phyloP scores from a whole-genome alignment of 2,797 vertebrate genomes.

The Sebastes vulpes region DNA sequence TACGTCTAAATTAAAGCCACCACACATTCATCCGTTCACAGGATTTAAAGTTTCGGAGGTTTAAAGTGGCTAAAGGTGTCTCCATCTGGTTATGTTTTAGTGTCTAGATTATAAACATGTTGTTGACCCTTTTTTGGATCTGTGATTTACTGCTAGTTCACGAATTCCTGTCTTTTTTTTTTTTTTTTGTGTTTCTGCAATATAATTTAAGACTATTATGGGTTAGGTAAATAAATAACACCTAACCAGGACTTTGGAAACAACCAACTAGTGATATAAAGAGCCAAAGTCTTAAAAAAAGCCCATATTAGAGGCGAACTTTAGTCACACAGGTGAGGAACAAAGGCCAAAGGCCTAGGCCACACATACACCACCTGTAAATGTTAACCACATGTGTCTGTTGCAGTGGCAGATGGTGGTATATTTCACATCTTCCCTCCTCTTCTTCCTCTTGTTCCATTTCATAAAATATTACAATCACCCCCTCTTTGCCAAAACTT shows the following conservation, averaged over 20 bases:
- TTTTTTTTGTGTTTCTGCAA: neutral
- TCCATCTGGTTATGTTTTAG: neutral
- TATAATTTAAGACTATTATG: neutral
- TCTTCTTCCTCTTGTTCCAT: constrained; percentile 15
- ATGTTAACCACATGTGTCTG: constrained; percentile 51
- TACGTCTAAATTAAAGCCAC: neutral
- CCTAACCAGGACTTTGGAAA: neutral
- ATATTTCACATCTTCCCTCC: neutral
- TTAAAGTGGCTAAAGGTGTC: neutral
- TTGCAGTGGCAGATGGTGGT: neutral
- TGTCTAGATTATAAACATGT: neutral
- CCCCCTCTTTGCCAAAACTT: neutral
- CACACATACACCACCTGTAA: constrained; percentile 41
- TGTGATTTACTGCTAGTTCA: neutral
- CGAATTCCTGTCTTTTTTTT: neutral
- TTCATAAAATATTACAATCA: constrained; percentile 36
- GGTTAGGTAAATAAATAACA: constrained; percentile 1
- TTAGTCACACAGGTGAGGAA: constrained; percentile 24
- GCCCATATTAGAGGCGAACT: neutral
- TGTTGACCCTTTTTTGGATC: neutral
- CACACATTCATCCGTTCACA: neutral
- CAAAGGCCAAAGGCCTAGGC: neutral
- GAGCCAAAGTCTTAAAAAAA: constrained; percentile 10
- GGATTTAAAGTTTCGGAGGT: neutral
- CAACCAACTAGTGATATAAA: neutral